A percentile compares a stretch with the other conserved stretches of the same genome.
Conservation (phyloP, 1,140 invertebrate species). For the Latrodectus geometricus region DNA sequence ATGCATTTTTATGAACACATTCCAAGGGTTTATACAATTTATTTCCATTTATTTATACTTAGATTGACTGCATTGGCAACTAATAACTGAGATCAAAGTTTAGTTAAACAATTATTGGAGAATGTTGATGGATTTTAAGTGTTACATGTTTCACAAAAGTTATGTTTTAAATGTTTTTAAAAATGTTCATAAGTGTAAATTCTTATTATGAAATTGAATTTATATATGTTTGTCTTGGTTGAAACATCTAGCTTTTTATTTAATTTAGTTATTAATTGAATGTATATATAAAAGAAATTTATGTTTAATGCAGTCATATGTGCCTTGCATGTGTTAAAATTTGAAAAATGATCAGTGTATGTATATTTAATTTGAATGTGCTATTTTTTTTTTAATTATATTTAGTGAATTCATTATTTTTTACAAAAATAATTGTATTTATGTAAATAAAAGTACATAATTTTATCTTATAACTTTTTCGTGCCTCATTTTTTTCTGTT, state of each 20-base stretch:
- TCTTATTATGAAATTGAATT: neutral
- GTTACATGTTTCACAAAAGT: neutral
- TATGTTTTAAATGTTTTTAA: slow-evolving; percentile 9
- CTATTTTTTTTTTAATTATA: slow-evolving; percentile 18
- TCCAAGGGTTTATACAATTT: no score
- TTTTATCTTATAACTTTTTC: slow-evolving; percentile 4
- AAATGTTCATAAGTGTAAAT: neutral
- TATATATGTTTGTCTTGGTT: no score
- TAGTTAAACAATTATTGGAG: neutral
- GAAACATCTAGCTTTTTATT: no score
- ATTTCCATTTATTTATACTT: no score
- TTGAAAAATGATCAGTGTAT: slow-evolving; percentile 37
- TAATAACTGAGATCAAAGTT: no score
- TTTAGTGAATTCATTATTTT: slow-evolving; percentile 12
- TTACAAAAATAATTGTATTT: slow-evolving; percentile 37
- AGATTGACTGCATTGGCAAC: no score
- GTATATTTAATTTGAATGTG: slow-evolving; percentile 22
- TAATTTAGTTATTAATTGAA: no score
- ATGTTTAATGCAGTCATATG: no score
- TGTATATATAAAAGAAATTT: no score
- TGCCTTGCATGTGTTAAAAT: neutral
- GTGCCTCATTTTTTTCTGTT: no score
- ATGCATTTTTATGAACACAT: no score
- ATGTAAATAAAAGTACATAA: slow-evolving; percentile 27
- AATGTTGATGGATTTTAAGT: neutral